Conservation (phyloP, 2,113 vertebrate species). For the Phyllostomus discolor region DNA sequence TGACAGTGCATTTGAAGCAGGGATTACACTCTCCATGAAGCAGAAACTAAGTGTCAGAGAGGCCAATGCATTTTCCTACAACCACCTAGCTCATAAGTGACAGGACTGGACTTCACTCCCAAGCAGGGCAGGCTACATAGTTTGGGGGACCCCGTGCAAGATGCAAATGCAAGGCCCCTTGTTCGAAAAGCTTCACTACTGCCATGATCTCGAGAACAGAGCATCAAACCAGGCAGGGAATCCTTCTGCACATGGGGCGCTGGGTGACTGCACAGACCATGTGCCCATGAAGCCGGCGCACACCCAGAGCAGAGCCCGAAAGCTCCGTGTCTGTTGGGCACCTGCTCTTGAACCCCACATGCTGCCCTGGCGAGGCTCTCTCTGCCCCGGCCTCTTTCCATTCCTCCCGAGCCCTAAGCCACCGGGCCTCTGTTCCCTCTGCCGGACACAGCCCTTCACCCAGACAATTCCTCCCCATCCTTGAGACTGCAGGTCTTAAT, state of each 20-base stretch:
- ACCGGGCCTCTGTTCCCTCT: background rate
- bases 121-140: background rate
- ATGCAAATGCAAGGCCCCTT: background rate
- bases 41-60: background rate
- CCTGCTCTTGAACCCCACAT: background rate
- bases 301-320: background rate
- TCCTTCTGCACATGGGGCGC: background rate
- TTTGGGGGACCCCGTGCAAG: background rate
- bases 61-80: background rate
- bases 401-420: background rate
- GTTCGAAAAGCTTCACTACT: background rate
- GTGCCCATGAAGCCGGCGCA: rapidly evolving
- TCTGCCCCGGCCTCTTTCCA: background rate
- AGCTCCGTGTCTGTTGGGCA: rapidly evolving
- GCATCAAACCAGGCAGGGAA: background rate
- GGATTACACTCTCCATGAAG: background rate
- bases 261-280: background rate
- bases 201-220: background rate
- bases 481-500: background rate
- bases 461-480: background rate
- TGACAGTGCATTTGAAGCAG: background rate
- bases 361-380: background rate
- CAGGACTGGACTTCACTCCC: background rate
- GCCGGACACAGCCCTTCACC: background rate
- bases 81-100: background rate